A percentile compares a stretch with the other conserved stretches of the same genome.
Conservation (phyloP, 2,113 vertebrate species). For the Phaethornis superciliosus region DNA sequence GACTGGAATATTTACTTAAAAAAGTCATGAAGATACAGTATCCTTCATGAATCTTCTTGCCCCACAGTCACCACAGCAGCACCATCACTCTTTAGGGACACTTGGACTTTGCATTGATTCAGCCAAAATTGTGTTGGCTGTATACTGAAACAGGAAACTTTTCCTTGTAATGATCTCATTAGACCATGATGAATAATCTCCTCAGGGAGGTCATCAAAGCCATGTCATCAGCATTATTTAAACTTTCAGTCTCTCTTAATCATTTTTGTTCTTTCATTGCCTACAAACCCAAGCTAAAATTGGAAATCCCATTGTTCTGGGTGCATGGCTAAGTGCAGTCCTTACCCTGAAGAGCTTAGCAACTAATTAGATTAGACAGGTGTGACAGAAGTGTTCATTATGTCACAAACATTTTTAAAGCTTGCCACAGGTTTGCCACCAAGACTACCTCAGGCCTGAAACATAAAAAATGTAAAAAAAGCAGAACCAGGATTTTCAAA, state of each 20-base stretch:
- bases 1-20: not conserved
- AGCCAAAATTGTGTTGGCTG: not conserved
- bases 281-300: not conserved
- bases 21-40: not conserved
- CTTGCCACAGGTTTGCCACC: not conserved
- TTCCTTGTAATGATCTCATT: constrained; percentile 20
- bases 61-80: not conserved
- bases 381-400: not conserved
- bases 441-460: not conserved
- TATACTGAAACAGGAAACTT: not conserved
- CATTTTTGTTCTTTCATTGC: not conserved
- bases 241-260: not conserved
- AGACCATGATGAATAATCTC: not conserved
- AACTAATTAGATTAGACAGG: not conserved
- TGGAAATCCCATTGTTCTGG: not conserved
- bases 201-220: not conserved
- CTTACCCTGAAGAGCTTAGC: not conserved
- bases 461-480: rapidly evolving
- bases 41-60: not conserved
- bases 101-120: not conserved
- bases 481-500: not conserved
- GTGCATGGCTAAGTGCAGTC: not conserved
- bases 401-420: constrained; percentile 13
- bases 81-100: not conserved
- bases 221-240: constrained; percentile 3